phyloP scores from a whole-genome alignment of 2,888 invertebrate species.

The Eueremaeus valkanovi region DNA sequence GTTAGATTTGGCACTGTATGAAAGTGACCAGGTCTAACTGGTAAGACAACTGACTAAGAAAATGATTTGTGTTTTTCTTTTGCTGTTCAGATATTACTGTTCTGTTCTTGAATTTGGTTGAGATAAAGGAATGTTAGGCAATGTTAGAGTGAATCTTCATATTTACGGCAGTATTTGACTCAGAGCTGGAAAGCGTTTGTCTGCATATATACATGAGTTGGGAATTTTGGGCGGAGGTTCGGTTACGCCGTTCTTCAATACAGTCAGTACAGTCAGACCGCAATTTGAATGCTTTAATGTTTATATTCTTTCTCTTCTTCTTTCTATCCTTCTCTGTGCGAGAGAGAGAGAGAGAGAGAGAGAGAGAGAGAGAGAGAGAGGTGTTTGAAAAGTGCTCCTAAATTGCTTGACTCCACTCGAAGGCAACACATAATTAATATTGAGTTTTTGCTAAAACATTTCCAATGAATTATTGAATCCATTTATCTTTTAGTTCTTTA shows the following conservation, averaged over 20 bases:
- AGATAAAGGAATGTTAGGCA: conserved; percentile 5
- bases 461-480: conserved; percentile 17
- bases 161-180: background rate
- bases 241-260: conserved; percentile 28
- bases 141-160: background rate
- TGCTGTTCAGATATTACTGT: background rate
- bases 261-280: conserved; percentile 6
- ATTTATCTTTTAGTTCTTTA: conserved; percentile 11
- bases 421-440: conserved; percentile 22
- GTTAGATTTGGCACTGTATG: too few relatives aligned
- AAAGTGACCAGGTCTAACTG: too few relatives aligned
- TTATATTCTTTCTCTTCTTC: background rate
- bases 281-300: conserved; percentile 27
- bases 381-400: conserved; percentile 17
- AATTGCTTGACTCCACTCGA: conserved; percentile 17
- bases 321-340: too few relatives aligned
- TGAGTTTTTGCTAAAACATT: conserved; percentile 20
- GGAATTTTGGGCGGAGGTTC: conserved; percentile 32
- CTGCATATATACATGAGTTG: background rate
- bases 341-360: too few relatives aligned
- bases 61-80: background rate
- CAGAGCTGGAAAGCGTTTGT: background rate
- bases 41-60: too few relatives aligned
- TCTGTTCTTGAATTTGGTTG: background rate
- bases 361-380: background rate